Evolutionary conservation across 53 echinoderm and acorn worm genomes (phyloP).

Genomic region (Paracentrotus lividus): DNA sequence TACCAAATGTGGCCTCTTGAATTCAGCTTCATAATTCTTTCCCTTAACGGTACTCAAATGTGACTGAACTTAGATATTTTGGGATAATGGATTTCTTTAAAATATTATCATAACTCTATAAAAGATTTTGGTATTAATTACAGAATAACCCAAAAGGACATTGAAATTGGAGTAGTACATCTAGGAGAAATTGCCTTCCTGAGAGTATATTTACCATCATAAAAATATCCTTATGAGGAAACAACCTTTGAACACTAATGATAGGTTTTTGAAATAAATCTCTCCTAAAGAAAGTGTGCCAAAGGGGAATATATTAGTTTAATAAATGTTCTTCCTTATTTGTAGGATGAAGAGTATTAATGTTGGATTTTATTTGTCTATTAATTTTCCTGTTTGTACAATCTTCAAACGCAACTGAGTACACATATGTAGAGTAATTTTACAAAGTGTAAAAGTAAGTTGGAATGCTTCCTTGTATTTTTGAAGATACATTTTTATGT

Average conservation of each 20-base stretch:
- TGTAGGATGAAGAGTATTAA: background rate
- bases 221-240: background rate
- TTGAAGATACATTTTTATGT: background rate
- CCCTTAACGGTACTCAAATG: no score
- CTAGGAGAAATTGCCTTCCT: background rate
- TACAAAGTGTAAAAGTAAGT: no score
- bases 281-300: background rate
- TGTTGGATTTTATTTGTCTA: background rate
- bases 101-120: background rate
- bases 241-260: background rate
- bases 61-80: no score
- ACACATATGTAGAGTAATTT: background rate
- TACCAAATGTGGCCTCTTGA: background rate
- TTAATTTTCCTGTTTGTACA: background rate
- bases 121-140: background rate
- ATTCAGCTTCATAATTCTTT: no score
- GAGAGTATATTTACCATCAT: background rate
- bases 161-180: background rate
- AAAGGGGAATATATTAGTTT: background rate
- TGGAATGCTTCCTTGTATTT: background rate
- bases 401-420: background rate
- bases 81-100: background rate
- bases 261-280: background rate
- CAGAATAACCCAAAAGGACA: background rate
- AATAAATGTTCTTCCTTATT: background rate